Evolutionary conservation across 2,797 vertebrate species (phyloP).

Genomic region (Eulemur rubriventer): DNA sequence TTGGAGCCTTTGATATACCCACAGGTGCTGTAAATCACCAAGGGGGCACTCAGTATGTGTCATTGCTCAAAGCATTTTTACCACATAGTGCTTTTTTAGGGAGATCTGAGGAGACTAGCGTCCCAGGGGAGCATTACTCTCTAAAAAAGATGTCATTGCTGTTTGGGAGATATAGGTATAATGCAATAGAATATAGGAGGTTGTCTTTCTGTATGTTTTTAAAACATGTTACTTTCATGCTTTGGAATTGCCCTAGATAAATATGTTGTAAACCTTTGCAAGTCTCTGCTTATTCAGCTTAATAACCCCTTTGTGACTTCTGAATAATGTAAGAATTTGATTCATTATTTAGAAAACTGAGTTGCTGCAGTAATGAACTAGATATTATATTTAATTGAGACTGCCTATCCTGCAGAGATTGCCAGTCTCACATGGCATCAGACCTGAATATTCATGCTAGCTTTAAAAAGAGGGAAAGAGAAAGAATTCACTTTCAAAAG

Average conservation of each 20-base stretch:
- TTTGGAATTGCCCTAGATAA: slow-evolving; percentile 51
- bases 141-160: not conserved
- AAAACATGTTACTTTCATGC: not conserved
- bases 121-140: not conserved
- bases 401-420: not conserved
- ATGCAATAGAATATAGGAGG: not conserved
- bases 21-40: not conserved
- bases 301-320: slow-evolving; percentile 16
- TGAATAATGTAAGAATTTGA: slow-evolving; percentile 63
- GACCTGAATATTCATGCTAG: not conserved
- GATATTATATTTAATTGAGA: not conserved
- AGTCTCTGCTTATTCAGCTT: slow-evolving; percentile 45
- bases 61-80: not conserved
- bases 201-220: slow-evolving; percentile 11
- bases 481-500: not conserved
- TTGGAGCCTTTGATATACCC: not conserved
- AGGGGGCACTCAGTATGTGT: not conserved
- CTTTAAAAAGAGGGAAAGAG: not conserved
- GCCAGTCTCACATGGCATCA: not conserved
- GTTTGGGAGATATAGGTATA: slow-evolving; percentile 9
- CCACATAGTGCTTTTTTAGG: not conserved
- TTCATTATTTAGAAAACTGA: slow-evolving; percentile 63
- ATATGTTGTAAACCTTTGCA: slow-evolving; percentile 17
- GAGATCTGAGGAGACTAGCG: not conserved
- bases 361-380: slow-evolving; percentile 27